Evolutionary conservation across 2,113 vertebrate species (phyloP).

Genomic region (Mirounga angustirostris): DNA sequence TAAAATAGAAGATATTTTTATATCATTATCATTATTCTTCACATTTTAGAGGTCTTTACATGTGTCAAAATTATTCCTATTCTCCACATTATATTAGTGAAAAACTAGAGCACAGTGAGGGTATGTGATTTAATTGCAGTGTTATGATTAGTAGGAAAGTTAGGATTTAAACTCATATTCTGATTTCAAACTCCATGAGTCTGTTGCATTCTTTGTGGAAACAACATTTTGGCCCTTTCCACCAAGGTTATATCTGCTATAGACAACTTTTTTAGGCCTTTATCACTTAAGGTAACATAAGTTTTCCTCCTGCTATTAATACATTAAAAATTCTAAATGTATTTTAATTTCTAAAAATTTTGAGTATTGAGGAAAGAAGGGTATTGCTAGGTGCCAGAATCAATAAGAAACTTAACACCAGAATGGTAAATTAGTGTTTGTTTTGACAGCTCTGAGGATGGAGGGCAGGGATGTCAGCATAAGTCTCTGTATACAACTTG

Average conservation of each 20-base stretch:
- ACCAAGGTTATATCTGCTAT: not conserved
- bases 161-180: not conserved
- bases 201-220: not conserved
- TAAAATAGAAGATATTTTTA: not conserved
- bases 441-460: not conserved
- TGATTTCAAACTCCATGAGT: not conserved
- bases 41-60: not conserved
- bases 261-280: not conserved
- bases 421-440: not conserved
- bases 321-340: not conserved
- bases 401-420: not conserved
- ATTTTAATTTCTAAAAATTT: slow-evolving; percentile 12
- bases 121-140: not conserved
- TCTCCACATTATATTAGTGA: not conserved
- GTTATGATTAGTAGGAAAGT: not conserved
- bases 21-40: not conserved
- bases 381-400: not conserved
- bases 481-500: not conserved
- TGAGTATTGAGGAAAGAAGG: not conserved
- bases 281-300: not conserved
- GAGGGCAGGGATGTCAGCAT: not conserved
- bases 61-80: slow-evolving; percentile 1
- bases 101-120: not conserved
- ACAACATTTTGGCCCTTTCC: not conserved
- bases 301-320: not conserved